Conservation (phyloP, 1,140 invertebrate species). For the Cotesia chilonis region DNA sequence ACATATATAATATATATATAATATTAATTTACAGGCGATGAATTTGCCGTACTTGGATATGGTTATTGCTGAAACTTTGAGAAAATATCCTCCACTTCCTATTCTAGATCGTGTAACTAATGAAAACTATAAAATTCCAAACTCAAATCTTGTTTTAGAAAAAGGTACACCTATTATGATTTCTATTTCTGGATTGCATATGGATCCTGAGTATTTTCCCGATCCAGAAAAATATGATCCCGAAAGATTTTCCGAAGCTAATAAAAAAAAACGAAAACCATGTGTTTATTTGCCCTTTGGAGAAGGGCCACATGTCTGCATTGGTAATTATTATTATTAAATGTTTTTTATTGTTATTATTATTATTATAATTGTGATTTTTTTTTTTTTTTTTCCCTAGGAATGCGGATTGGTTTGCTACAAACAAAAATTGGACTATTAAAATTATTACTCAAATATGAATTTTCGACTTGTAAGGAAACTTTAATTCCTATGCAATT, state of each 20-base stretch:
- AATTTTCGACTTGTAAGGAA: constrained; percentile 53
- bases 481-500: constrained; percentile 56
- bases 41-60: constrained; percentile 45
- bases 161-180: constrained; percentile 63
- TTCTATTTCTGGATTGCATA: constrained; percentile 59
- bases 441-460: constrained; percentile 58
- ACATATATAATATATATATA: background rate
- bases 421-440: constrained; percentile 70
- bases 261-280: constrained; percentile 50
- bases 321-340: constrained; percentile 50
- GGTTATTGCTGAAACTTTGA: constrained; percentile 66
- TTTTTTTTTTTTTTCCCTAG: constrained; percentile 48
- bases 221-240: constrained; percentile 75
- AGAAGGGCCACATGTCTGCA: constrained; percentile 69
- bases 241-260: constrained; percentile 70
- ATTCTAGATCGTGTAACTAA: constrained; percentile 63
- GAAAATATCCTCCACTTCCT: constrained; percentile 71
- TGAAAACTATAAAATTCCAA: constrained; percentile 58
- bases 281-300: constrained; percentile 69
- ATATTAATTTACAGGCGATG: constrained; percentile 29
- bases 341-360: no score
- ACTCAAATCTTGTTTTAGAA: constrained; percentile 54
- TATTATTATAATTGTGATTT: background rate
- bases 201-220: constrained; percentile 69
- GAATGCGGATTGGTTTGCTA: constrained; percentile 70